Percentiles rank a stretch among this genome's conserved stretches.
phyloP scores from a whole-genome alignment of 2,888 invertebrate species.

The Abrostola tripartita region DNA sequence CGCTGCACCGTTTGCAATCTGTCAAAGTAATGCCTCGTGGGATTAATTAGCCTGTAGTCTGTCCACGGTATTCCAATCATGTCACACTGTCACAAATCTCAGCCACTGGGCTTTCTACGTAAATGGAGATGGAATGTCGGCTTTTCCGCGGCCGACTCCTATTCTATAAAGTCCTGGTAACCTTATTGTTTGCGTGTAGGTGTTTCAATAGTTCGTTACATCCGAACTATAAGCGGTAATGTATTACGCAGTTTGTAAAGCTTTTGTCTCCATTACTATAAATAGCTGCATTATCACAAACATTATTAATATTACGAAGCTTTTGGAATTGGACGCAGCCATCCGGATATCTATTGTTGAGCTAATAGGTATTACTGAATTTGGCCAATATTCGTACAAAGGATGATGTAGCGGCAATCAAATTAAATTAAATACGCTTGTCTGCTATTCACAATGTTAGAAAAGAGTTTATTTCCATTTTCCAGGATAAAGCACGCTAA shows the following conservation, averaged over 20 bases:
- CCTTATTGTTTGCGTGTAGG: slow-evolving; percentile 49
- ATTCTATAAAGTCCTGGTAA: slow-evolving; percentile 40
- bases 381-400: slow-evolving; percentile 22
- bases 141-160: slow-evolving; percentile 46
- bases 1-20: slow-evolving; percentile 47
- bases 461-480: not conserved
- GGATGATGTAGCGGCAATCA: slow-evolving; percentile 17
- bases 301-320: slow-evolving; percentile 52
- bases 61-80: slow-evolving; percentile 41
- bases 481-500: too few relatives aligned
- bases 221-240: slow-evolving; percentile 43
- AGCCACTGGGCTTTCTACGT: slow-evolving; percentile 53
- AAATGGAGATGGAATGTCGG: slow-evolving; percentile 62
- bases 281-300: slow-evolving; percentile 48
- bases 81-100: slow-evolving; percentile 53
- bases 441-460: not conserved
- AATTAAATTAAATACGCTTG: slow-evolving; percentile 13
- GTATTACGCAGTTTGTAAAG: slow-evolving; percentile 49
- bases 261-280: slow-evolving; percentile 54
- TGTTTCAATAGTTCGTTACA: slow-evolving; percentile 56
- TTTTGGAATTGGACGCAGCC: slow-evolving; percentile 22
- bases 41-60: slow-evolving; percentile 51
- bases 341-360: slow-evolving; percentile 51
- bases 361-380: slow-evolving; percentile 35
- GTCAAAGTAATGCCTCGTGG: slow-evolving; percentile 51